These are phyloP conservation scores for Campylomormyrus tamandua DNA, from an alignment of 2,113 vertebrate species.

Conservation along the genomic window DNA sequence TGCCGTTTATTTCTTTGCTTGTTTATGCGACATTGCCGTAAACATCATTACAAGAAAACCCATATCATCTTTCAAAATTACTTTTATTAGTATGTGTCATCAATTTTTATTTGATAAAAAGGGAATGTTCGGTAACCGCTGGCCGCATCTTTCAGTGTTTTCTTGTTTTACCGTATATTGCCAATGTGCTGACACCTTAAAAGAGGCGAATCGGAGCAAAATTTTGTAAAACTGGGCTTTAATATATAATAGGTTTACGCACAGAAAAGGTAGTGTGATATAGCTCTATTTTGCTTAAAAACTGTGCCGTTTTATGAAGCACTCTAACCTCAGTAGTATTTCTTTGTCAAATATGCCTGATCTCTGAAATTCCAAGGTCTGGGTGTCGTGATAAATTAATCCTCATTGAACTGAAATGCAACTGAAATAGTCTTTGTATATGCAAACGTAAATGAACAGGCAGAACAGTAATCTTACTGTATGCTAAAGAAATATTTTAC, in stretches of 20 bases:
- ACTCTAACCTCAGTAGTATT: conserved; percentile 60
- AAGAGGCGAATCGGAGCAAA: not conserved
- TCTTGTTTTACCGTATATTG: not conserved
- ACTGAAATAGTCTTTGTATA: conserved; percentile 64
- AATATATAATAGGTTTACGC: not conserved
- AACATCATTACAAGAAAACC: conserved; percentile 89
- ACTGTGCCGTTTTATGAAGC: not conserved
- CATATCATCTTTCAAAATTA: not conserved
- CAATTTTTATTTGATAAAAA: conserved; percentile 30
- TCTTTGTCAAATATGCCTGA: not conserved
- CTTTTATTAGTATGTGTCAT: conserved; percentile 13
- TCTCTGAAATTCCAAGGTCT: conserved; percentile 2
- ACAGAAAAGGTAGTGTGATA: conserved; percentile 39
- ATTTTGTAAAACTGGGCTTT: not conserved
- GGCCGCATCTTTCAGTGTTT: conserved; percentile 37
- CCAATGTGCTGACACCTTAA: not conserved
- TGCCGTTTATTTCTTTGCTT: conserved; percentile 30
- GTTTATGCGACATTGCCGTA: conserved; percentile 57
- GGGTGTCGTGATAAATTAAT: conserved; percentile 49
- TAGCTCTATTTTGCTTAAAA: conserved; percentile 20
- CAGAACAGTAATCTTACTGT: conserved; percentile 51
- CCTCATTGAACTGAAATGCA: conserved; percentile 60
- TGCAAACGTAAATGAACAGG: conserved; percentile 70
- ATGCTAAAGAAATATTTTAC: conserved; percentile 67
- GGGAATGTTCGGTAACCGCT: conserved; percentile 32